phyloP scores from a whole-genome alignment of 2,113 vertebrate species.

The Cebus imitator region DNA sequence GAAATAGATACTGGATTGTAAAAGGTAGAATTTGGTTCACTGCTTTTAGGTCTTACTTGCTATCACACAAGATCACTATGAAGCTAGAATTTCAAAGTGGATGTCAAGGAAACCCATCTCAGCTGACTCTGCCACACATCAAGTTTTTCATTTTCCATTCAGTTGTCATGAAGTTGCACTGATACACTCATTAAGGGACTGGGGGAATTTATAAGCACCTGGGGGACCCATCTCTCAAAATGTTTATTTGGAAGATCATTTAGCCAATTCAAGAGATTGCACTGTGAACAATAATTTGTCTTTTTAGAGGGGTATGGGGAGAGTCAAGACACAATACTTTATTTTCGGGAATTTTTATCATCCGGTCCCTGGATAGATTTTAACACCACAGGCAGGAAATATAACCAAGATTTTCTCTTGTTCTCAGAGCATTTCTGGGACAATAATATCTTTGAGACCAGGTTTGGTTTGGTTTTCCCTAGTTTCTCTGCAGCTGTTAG shows the following conservation, averaged over 20 bases:
- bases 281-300: slow-evolving; percentile 54
- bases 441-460: slow-evolving; percentile 47
- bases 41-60: slow-evolving; percentile 18
- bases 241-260: slow-evolving; percentile 68
- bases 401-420: slow-evolving; percentile 60
- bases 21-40: not conserved
- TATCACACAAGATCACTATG: not conserved
- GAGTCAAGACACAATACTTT: slow-evolving; percentile 52
- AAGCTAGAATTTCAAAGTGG: slow-evolving; percentile 37
- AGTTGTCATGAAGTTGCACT: slow-evolving; percentile 36
- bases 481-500: slow-evolving; percentile 11
- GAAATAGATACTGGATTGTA: not conserved
- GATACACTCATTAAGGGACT: slow-evolving; percentile 54
- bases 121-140: not conserved
- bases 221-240: slow-evolving; percentile 53
- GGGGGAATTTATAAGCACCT: slow-evolving; percentile 53
- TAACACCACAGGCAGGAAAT: slow-evolving; percentile 54
- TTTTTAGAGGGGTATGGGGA: slow-evolving; percentile 61
- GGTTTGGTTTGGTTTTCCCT: slow-evolving; percentile 44
- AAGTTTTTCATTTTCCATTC: slow-evolving; percentile 39
- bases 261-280: slow-evolving; percentile 58
- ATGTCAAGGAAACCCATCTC: not conserved
- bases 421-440: slow-evolving; percentile 52
- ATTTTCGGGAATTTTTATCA: slow-evolving; percentile 61
- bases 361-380: slow-evolving; percentile 48